Evolutionary conservation across 2,797 vertebrate genomes (phyloP), one percentile per base, ranked within the genome.

Genomic region (Microchirus variegatus): DNA sequence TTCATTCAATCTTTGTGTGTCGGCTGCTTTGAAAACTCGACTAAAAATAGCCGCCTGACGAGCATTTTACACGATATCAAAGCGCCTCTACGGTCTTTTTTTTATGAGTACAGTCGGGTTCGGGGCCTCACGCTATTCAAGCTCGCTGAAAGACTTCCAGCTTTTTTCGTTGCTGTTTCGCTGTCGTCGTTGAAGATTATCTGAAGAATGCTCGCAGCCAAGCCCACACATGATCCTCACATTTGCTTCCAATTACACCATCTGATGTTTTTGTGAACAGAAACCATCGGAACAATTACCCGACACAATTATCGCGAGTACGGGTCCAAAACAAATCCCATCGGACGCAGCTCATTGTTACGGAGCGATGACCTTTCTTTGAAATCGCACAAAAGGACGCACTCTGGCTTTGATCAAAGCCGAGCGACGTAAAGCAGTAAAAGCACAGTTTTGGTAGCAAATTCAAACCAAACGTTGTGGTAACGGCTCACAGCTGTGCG

Each of bases 211-310:
- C 55, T 70, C 16, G 47, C 40, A 63, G 61, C 48, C 35, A 26
- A 57, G 45, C 17, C 59, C 35, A 17, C 59, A 55, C 59, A 31
- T 6, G 43, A 44, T 50, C 7, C 43, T 63, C 52, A 57, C 41
- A 74, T 71, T 59, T 73, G 59, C 50, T 76, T 80, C 50, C 55
- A 56, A 44, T 70, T 70, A 67, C 48, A 58, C 19, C 31, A 38
- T 17, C 22, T 43, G 11, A 5, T 55, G 38, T 37, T 64, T 64
- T 61, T 53, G 36, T 46, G 40, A 67, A 65, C 11, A 36, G 48
- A 75, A 50, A 62, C 62, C 18, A 9, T 49, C 40, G 36, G 41
- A 51, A 47, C 2, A 31, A 14, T 37, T 48, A 46, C 11, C 19
- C 37, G 2, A 38, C 26, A 35, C 14, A 48, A 16, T 53, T 1